Evolutionary conservation across 2,113 vertebrate species (phyloP).

Genomic region (Cheilinus undulatus): DNA sequence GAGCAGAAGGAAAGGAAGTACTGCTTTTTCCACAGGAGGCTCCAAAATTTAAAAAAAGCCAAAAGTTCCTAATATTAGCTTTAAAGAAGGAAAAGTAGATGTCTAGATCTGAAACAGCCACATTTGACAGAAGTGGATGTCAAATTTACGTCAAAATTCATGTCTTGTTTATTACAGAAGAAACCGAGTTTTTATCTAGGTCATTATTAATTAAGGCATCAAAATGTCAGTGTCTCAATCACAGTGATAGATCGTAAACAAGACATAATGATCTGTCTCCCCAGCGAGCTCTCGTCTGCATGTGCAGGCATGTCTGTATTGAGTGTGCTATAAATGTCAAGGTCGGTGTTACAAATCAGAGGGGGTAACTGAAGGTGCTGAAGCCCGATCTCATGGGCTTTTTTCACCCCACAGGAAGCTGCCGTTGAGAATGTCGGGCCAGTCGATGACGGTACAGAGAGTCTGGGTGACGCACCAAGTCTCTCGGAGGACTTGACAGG

Average conservation of each 20-base stretch:
- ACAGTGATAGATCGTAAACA: background rate
- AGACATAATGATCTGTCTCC: background rate
- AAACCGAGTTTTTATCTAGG: background rate
- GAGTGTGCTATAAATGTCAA: slow-evolving; percentile 30
- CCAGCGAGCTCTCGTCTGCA: background rate
- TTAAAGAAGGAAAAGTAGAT: too few species aligned
- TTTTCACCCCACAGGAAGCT: slow-evolving; percentile 73
- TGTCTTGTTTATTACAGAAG: background rate
- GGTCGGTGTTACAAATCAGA: background rate
- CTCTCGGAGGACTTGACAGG: slow-evolving; percentile 82
- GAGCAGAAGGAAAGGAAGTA: too few species aligned
- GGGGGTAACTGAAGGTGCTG: background rate
- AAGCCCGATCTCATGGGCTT: slow-evolving; percentile 31
- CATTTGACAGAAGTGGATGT: background rate
- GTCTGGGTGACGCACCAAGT: slow-evolving; percentile 80
- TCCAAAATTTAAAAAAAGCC: too few species aligned
- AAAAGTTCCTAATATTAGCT: too few species aligned
- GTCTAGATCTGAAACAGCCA: too few species aligned
- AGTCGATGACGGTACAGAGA: slow-evolving; percentile 82
- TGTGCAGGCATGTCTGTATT: background rate
- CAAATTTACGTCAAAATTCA: too few species aligned
- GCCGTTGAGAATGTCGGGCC: slow-evolving; percentile 76
- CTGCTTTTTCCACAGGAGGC: too few species aligned
- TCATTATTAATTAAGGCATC: background rate
- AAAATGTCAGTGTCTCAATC: background rate